These are phyloP conservation scores for Drosophila prolongata DNA, from an alignment of 2,888 invertebrate genomes.

Conservation along the genomic window DNA sequence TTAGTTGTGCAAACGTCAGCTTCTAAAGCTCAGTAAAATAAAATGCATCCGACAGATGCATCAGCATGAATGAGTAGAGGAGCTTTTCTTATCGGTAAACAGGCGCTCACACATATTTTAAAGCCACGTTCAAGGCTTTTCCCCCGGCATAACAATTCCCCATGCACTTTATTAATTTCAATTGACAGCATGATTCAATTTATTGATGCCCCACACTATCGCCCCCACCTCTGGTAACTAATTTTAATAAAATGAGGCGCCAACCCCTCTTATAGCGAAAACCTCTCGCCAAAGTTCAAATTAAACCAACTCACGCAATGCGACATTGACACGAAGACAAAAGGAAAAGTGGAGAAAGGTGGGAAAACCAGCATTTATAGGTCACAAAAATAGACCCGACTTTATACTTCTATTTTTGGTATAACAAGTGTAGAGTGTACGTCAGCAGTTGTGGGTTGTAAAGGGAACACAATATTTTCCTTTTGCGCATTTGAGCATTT, in stretches of 20 bases:
- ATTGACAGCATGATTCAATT: conserved; percentile 56
- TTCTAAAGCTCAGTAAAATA: conserved; percentile 28
- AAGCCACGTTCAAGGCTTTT: conserved; percentile 26
- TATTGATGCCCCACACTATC: conserved; percentile 50
- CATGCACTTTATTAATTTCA: conserved; percentile 32
- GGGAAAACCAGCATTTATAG: conserved; percentile 27
- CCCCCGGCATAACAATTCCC: conserved; percentile 4
- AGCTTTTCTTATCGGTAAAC: conserved; percentile 25
- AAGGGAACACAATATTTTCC: conserved; percentile 15
- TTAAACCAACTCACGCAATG: conserved; percentile 60
- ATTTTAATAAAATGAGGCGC: conserved; percentile 57
- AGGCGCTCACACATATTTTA: not conserved
- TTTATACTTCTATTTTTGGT: conserved; percentile 41
- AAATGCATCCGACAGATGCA: conserved; percentile 34
- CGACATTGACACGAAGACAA: conserved; percentile 38
- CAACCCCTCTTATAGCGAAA: conserved; percentile 5
- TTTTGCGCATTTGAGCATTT: conserved; percentile 20
- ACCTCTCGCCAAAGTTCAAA: conserved; percentile 41
- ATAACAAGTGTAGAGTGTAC: conserved; percentile 8
- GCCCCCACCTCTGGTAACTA: conserved; percentile 17
- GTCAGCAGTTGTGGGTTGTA: conserved; percentile 19
- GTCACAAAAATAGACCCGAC: conserved; percentile 32
- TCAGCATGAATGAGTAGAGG: conserved; percentile 16
- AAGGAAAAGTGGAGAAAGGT: conserved; percentile 11
- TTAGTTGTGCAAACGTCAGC: conserved; percentile 27